Conservation (phyloP, 2,113 vertebrate species). For the Pardalotus punctatus region DNA sequence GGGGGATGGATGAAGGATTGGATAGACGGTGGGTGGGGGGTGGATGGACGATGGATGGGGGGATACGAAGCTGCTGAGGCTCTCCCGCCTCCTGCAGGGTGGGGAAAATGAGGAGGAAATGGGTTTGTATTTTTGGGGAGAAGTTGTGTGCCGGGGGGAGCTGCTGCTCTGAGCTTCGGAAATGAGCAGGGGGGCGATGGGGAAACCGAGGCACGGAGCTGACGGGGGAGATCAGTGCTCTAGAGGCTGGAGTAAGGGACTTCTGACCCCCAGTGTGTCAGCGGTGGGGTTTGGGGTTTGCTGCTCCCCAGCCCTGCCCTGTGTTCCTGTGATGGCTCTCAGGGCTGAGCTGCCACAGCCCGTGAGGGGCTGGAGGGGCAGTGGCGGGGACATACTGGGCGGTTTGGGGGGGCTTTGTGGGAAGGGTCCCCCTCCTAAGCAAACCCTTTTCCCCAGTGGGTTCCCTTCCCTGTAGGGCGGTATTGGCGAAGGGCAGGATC, state of each 20-base stretch:
- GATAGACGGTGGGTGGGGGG: background rate
- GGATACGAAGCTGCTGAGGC: background rate
- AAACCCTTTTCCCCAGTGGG: background rate
- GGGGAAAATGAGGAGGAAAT: background rate
- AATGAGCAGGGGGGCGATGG: background rate
- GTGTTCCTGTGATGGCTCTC: background rate
- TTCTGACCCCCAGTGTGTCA: accelerated
- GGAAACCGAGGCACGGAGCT: background rate
- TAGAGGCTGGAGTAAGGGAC: background rate
- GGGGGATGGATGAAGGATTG: background rate
- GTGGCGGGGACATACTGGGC: background rate
- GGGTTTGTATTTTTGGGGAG: background rate
- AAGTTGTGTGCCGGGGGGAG: background rate
- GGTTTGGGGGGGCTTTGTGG: background rate
- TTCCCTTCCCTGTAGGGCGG: background rate
- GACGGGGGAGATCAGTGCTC: background rate
- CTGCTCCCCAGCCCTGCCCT: background rate
- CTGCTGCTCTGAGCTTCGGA: background rate
- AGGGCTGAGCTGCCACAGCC: background rate
- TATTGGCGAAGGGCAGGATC: accelerated
- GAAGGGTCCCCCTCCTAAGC: background rate
- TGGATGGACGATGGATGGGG: background rate
- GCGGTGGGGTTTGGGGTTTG: background rate
- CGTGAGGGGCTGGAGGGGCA: background rate
- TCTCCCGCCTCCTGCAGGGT: background rate